phyloP scores from a whole-genome alignment of 2,888 invertebrate genomes.

The Dasypogon diadema region DNA sequence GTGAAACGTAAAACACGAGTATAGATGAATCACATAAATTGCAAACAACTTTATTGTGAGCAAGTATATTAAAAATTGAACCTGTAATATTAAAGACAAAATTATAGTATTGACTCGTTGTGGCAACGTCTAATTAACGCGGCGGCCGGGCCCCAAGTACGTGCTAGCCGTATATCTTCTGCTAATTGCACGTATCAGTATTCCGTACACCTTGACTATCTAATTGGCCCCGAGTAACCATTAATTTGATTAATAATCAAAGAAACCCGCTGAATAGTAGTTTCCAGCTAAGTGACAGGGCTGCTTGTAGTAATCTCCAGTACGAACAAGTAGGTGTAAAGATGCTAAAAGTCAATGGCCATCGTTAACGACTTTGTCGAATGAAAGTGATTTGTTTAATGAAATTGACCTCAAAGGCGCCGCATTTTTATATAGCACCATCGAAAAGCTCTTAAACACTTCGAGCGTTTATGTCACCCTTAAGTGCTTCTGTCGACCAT shows the following conservation, averaged over 20 bases:
- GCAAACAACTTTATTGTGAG: too few species aligned
- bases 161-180: too few species aligned
- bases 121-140: too few species aligned
- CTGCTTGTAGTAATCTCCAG: neutral
- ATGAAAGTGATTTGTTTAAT: constrained; percentile 37
- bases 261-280: neutral
- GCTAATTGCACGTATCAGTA: neutral
- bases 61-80: too few species aligned
- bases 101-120: too few species aligned
- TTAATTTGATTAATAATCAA: constrained; percentile 18
- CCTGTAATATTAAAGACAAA: too few species aligned
- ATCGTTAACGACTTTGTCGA: constrained; percentile 3
- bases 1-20: too few species aligned
- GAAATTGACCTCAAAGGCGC: constrained; percentile 40
- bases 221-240: constrained; percentile 20
- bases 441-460: constrained; percentile 29
- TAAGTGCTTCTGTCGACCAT: constrained; percentile 37
- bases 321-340: neutral
- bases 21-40: too few species aligned
- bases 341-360: neutral
- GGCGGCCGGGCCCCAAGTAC: too few species aligned
- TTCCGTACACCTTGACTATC: constrained; percentile 5
- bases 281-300: neutral
- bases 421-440: constrained; percentile 6
- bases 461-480: constrained; percentile 23